Conservation (phyloP, 2,888 invertebrate genomes). For the Criorhina ranunculi region DNA sequence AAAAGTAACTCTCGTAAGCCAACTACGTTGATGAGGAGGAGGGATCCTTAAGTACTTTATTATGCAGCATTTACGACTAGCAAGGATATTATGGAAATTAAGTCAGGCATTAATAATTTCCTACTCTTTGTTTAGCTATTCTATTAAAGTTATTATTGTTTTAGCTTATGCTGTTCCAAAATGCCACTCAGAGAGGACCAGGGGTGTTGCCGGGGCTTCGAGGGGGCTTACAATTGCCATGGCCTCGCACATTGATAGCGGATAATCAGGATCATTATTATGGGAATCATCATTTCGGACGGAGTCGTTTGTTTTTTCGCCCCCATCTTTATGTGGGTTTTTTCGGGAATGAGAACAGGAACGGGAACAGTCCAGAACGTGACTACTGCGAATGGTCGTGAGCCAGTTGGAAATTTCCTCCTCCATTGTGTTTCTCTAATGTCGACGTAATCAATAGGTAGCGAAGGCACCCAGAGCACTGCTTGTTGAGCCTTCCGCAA, state of each 20-base stretch:
- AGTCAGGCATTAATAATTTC: slow-evolving; percentile 77
- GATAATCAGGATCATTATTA: slow-evolving; percentile 77
- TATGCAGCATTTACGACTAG: slow-evolving; percentile 76
- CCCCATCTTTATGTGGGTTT: slow-evolving; percentile 26
- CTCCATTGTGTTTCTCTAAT: slow-evolving; percentile 23
- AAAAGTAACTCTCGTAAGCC: slow-evolving; percentile 25
- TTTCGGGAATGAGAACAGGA: slow-evolving; percentile 4
- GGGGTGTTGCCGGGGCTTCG: slow-evolving; percentile 20
- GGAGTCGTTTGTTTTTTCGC: slow-evolving; percentile 57
- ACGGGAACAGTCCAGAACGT: slow-evolving; percentile 56
- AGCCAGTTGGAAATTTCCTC: slow-evolving; percentile 13
- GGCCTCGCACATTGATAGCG: slow-evolving; percentile 76
- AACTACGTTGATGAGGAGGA: slow-evolving; percentile 46
- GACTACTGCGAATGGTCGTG: slow-evolving; percentile 44
- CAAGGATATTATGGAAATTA: slow-evolving; percentile 77
- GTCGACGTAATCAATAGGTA: slow-evolving; percentile 52
- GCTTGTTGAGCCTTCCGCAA: slow-evolving; percentile 53
- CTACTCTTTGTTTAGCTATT: slow-evolving; percentile 77
- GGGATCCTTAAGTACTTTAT: slow-evolving; percentile 74
- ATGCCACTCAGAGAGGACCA: slow-evolving; percentile 41
- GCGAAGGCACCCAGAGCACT: background rate
- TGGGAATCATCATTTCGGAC: slow-evolving; percentile 76
- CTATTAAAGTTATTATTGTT: slow-evolving; percentile 77
- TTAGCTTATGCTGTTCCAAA: slow-evolving; percentile 75
- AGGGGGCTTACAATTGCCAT: slow-evolving; percentile 69